phyloP scores from a whole-genome alignment of 2,888 invertebrate genomes.

The Litoditis marina region DNA sequence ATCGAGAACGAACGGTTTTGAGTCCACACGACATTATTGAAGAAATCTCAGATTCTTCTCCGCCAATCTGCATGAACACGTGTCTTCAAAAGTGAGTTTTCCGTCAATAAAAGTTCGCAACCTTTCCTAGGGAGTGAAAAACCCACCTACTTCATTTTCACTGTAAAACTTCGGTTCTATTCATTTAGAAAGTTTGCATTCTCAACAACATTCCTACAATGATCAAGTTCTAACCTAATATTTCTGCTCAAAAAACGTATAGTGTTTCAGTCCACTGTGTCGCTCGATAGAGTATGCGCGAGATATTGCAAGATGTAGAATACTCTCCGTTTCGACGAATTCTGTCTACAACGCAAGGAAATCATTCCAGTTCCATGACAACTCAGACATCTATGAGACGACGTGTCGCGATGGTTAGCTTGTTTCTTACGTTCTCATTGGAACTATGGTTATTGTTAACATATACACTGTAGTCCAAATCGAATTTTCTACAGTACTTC shows the following conservation, averaged over 20 bases:
- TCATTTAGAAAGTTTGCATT: neutral
- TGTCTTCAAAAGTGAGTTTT: too few relatives aligned
- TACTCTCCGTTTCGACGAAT: slow-evolving; percentile 41
- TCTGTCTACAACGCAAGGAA: slow-evolving; percentile 43
- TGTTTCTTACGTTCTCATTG: neutral
- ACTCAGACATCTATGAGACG: slow-evolving; percentile 47
- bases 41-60: too few relatives aligned
- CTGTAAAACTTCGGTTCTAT: too few relatives aligned
- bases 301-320: slow-evolving; percentile 26
- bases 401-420: slow-evolving; percentile 49
- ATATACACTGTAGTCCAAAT: too few relatives aligned
- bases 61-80: too few relatives aligned
- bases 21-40: too few relatives aligned
- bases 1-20: slow-evolving; percentile 11
- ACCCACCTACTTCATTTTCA: too few relatives aligned
- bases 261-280: slow-evolving; percentile 23
- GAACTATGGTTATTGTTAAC: too few relatives aligned
- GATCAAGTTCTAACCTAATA: neutral
- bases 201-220: neutral
- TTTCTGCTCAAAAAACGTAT: neutral
- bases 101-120: too few relatives aligned
- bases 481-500: too few relatives aligned
- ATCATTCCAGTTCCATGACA: slow-evolving; percentile 32
- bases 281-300: slow-evolving; percentile 29
- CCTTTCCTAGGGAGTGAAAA: too few relatives aligned